Percentiles rank a stretch among this genome's conserved stretches.
These are phyloP conservation scores for Penaeus chinensis DNA, from an alignment of 1,140 invertebrate genomes.

Conservation along the genomic window DNA sequence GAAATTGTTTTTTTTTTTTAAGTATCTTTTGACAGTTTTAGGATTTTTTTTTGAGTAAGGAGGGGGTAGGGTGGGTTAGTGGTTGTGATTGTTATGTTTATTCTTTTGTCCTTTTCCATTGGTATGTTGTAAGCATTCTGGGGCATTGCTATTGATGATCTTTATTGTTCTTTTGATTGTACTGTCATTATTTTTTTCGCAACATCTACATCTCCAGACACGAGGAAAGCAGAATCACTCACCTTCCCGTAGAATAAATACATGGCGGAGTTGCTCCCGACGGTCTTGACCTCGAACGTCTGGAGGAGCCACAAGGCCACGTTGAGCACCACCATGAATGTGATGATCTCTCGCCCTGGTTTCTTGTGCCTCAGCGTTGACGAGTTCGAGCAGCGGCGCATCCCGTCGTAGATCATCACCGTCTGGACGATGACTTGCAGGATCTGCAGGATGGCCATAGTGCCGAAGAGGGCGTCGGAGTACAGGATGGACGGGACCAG, in stretches of 20 bases:
- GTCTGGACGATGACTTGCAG: constrained; percentile 79
- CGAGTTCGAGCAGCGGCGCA: constrained; percentile 78
- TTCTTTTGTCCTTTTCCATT: too few species aligned
- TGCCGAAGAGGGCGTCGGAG: constrained; percentile 68
- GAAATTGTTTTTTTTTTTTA: too few species aligned
- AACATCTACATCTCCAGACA: too few species aligned
- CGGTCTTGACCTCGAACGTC: constrained; percentile 82
- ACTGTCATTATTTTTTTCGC: too few species aligned
- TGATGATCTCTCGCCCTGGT: constrained; percentile 82
- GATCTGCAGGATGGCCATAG: constrained; percentile 72
- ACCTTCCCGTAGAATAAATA: constrained; percentile 77
- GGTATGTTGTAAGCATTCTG: too few species aligned
- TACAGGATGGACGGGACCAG: constrained; percentile 73
- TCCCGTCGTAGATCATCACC: constrained; percentile 80
- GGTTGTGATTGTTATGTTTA: too few species aligned
- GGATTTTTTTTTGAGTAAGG: too few species aligned
- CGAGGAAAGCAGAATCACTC: background rate
- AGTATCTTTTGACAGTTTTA: too few species aligned
- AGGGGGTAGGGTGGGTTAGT: too few species aligned
- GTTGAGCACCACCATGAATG: constrained; percentile 83
- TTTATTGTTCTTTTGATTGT: too few species aligned
- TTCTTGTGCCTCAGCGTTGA: constrained; percentile 76
- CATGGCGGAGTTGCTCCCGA: constrained; percentile 74
- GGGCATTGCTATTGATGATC: too few species aligned
- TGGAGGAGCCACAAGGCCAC: constrained; percentile 82